Percentiles rank a stretch among this genome's conserved stretches.
Conservation (phyloP, 2,113 vertebrate species). For the Ivindomyrus marchei region DNA sequence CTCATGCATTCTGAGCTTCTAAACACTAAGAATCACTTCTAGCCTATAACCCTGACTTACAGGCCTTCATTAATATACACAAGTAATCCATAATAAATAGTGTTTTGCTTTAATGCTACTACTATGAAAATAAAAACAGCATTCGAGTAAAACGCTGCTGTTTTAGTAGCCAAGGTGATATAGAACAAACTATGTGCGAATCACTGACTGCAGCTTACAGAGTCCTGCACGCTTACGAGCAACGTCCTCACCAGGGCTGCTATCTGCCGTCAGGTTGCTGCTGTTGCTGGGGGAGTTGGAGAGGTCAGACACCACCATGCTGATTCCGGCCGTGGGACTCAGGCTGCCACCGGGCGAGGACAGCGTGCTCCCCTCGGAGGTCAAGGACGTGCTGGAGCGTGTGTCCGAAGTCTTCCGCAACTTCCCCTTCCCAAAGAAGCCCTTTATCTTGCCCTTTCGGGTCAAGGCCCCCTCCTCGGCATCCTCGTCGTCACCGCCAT, state of each 20-base stretch:
- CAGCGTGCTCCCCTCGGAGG: constrained; percentile 88
- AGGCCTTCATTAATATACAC: background rate
- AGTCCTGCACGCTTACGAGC: background rate
- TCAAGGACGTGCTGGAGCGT: constrained; percentile 84
- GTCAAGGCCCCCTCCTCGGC: constrained; percentile 69
- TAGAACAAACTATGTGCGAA: background rate
- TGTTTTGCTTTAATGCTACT: background rate
- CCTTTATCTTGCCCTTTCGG: constrained; percentile 73
- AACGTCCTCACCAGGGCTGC: constrained; percentile 70
- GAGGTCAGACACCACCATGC: constrained; percentile 56
- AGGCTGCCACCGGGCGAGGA: constrained; percentile 75
- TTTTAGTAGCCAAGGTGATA: background rate
- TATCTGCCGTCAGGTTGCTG: constrained; percentile 79
- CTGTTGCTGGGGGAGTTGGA: constrained; percentile 70
- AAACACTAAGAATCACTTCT: background rate
- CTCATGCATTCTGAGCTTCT: background rate
- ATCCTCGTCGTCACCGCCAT: constrained; percentile 68
- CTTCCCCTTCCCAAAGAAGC: constrained; percentile 78
- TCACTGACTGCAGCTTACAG: background rate
- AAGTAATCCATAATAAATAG: background rate
- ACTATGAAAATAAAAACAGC: background rate
- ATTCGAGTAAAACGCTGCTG: background rate
- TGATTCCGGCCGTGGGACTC: constrained; percentile 69
- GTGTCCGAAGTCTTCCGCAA: constrained; percentile 84
- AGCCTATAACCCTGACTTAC: background rate